These are phyloP conservation scores for Amorpha juglandis DNA, from an alignment of 2,888 invertebrate species.

Conservation along the genomic window DNA sequence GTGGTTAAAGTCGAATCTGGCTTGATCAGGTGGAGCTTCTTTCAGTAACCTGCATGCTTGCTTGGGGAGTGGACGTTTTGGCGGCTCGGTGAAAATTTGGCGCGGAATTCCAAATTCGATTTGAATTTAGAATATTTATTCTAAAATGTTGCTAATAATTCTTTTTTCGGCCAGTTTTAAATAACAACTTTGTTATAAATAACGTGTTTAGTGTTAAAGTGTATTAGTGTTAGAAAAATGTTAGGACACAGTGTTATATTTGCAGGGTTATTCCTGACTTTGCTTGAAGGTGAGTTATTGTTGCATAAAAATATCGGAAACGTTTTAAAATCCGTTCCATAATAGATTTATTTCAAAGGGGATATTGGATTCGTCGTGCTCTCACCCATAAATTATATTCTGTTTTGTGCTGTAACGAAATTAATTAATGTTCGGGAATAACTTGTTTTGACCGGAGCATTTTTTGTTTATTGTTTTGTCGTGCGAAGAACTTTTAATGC, in stretches of 20 bases:
- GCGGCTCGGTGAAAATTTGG: constrained; percentile 36
- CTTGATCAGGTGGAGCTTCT: constrained; percentile 45
- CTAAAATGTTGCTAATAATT: constrained; percentile 8
- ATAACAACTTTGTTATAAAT: constrained; percentile 31
- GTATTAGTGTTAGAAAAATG: constrained; percentile 58
- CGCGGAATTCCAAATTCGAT: constrained; percentile 44
- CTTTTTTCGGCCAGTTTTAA: constrained; percentile 26
- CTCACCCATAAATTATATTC: constrained; percentile 9
- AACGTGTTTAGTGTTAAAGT: constrained; percentile 43
- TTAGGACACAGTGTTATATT: constrained; percentile 54
- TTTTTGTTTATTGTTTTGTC: constrained; percentile 1
- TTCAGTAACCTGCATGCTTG: constrained; percentile 54
- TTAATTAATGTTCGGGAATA: constrained; percentile 21
- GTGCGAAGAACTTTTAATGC: background rate
- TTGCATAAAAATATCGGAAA: constrained; percentile 20
- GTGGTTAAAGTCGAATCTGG: constrained; percentile 49
- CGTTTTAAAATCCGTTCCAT: constrained; percentile 14
- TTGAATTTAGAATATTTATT: constrained; percentile 36
- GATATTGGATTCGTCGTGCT: constrained; percentile 22
- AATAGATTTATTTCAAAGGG: constrained; percentile 12
- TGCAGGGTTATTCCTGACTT: constrained; percentile 57
- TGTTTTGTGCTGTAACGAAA: constrained; percentile 23
- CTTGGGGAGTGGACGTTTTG: constrained; percentile 48
- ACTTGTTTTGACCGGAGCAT: constrained; percentile 1
- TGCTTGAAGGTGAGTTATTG: constrained; percentile 66